Conservation (phyloP, 2,797 vertebrate genomes). For the Pseudomugil tenellus region DNA sequence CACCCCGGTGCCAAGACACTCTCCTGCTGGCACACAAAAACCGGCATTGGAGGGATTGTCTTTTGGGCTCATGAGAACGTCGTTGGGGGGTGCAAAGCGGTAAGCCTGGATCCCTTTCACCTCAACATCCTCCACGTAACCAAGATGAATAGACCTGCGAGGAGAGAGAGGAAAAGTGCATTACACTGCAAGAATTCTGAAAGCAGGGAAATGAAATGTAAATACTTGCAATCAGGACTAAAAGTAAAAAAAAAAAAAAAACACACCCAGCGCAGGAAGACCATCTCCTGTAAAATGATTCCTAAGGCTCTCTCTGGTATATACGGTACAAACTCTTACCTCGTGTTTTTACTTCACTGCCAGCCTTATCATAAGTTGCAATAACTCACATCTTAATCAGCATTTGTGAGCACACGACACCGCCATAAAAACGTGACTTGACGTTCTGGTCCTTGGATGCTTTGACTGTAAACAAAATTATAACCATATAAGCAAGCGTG, state of each 20-base stretch:
- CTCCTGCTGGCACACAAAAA: slow-evolving; percentile 84
- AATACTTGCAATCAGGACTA: not conserved
- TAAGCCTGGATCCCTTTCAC: slow-evolving; percentile 86
- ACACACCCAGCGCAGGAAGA: not conserved
- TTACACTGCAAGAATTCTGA: not conserved
- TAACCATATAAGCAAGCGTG: not conserved
- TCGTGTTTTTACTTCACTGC: not conserved
- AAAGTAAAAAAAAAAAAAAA: not conserved
- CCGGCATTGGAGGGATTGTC: slow-evolving; percentile 83
- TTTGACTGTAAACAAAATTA: slow-evolving; percentile 52
- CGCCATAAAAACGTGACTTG: not conserved
- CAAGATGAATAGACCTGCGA: slow-evolving; percentile 83
- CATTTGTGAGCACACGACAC: not conserved
- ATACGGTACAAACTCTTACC: not conserved
- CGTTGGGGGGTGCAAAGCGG: slow-evolving; percentile 82
- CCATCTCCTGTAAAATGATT: slow-evolving; percentile 8
- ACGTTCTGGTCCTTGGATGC: not conserved
- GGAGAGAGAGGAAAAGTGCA: not conserved
- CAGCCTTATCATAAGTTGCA: slow-evolving; percentile 23
- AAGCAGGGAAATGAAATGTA: not conserved
- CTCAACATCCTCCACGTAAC: slow-evolving; percentile 81
- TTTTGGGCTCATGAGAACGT: slow-evolving; percentile 81
- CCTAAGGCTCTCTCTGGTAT: no score
- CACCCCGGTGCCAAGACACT: slow-evolving; percentile 85
- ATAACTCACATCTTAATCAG: slow-evolving; percentile 35